A percentile compares a stretch with the other conserved stretches of the same genome.
Evolutionary conservation across 2,888 invertebrate species (phyloP).

Genomic region (Cerastoderma edule): DNA sequence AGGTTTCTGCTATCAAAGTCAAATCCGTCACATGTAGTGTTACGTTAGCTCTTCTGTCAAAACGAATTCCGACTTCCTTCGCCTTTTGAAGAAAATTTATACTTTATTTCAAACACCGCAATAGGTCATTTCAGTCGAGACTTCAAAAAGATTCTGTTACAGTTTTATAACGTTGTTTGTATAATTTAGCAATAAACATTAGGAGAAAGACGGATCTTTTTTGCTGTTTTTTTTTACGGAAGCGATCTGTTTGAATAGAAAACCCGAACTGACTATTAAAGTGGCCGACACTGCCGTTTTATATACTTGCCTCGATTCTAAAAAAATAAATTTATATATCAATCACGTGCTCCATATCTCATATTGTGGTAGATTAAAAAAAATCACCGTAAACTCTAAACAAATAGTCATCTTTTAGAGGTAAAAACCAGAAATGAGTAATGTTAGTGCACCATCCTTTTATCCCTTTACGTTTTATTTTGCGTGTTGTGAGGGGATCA

Average conservation of each 20-base stretch:
- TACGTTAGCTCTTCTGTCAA: not conserved
- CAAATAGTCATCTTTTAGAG: constrained; percentile 16
- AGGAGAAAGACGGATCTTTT: not conserved
- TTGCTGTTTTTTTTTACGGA: not conserved
- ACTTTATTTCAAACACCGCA: constrained; percentile 5
- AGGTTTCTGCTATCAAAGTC: too few relatives aligned
- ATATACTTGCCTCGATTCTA: not conserved
- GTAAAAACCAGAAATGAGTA: constrained; percentile 10
- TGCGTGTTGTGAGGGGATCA: not conserved
- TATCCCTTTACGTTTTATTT: not conserved
- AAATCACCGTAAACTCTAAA: not conserved
- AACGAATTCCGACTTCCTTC: too few relatives aligned
- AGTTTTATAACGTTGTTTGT: constrained; percentile 12
- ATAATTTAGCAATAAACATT: constrained; percentile 23
- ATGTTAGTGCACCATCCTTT: constrained; percentile 5
- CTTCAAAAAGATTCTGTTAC: constrained; percentile 6
- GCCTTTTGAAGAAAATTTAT: constrained; percentile 26
- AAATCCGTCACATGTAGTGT: constrained; percentile 11
- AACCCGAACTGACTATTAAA: not conserved
- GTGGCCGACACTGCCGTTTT: not conserved
- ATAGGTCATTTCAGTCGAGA: constrained; percentile 15
- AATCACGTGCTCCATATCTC: constrained; percentile 1
- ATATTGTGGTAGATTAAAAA: not conserved
- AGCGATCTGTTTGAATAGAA: not conserved
- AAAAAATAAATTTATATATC: too few relatives aligned